Percentiles rank a stretch among this genome's conserved stretches.
These are phyloP conservation scores for Sus cebifrons DNA, from an alignment of 2,797 vertebrate genomes.

Conservation along the genomic window DNA sequence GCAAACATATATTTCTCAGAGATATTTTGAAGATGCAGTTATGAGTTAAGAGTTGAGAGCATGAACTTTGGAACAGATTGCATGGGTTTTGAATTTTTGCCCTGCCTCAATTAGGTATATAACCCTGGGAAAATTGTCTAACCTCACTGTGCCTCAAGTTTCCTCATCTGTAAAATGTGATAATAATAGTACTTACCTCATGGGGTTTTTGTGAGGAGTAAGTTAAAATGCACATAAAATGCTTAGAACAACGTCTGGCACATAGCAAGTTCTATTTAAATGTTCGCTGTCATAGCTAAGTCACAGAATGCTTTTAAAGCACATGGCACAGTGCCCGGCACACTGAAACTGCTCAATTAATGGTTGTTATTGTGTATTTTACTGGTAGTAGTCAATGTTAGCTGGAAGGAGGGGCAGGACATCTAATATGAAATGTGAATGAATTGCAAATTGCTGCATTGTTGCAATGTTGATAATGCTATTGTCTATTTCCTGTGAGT, in stretches of 20 bases:
- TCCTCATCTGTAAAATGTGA: conserved; percentile 61
- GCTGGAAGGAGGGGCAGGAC: not conserved
- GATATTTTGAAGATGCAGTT: not conserved
- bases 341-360: conserved; percentile 41
- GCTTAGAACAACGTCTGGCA: conserved; percentile 23
- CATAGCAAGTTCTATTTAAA: not conserved
- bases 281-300: not conserved
- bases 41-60: not conserved
- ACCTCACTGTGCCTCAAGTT: not conserved
- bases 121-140: not conserved
- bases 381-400: not conserved
- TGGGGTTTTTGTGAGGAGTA: not conserved
- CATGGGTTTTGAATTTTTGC: not conserved
- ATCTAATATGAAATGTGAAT: conserved; percentile 50
- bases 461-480: conserved; percentile 52
- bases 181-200: not conserved
- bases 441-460: conserved; percentile 10
- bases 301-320: conserved; percentile 52
- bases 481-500: conserved; percentile 45
- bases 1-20: not conserved
- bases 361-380: conserved; percentile 31
- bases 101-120: not conserved
- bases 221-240: conserved; percentile 34
- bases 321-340: not conserved
- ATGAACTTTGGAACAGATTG: not conserved